A percentile compares a stretch with the other conserved stretches of the same genome.
Conservation (phyloP, 2,888 invertebrate species). For the Gnatocerus cornutus region DNA sequence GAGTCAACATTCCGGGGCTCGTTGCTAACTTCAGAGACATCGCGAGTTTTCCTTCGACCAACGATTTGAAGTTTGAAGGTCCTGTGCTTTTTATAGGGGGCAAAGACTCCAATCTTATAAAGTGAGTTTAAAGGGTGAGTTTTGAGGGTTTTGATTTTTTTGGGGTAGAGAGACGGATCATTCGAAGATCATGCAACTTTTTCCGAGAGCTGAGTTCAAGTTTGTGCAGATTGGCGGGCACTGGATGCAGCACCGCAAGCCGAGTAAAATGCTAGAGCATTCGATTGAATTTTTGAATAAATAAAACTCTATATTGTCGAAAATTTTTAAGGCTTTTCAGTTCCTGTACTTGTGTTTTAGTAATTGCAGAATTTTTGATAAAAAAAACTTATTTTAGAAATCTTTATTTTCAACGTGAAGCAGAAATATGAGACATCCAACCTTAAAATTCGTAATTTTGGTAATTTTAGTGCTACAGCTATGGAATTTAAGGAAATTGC, state of each 20-base stretch:
- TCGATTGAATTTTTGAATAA: slow-evolving; percentile 77
- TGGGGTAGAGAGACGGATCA: slow-evolving; percentile 73
- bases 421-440: too few relatives aligned
- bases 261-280: slow-evolving; percentile 81
- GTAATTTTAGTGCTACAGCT: too few relatives aligned
- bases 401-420: too few relatives aligned
- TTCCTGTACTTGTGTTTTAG: too few relatives aligned
- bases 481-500: too few relatives aligned
- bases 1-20: slow-evolving; percentile 85
- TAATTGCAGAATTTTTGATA: too few relatives aligned
- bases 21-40: slow-evolving; percentile 79
- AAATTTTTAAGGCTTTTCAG: too few relatives aligned
- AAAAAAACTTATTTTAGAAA: too few relatives aligned
- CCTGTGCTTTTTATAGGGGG: slow-evolving; percentile 91
- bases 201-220: slow-evolving; percentile 81
- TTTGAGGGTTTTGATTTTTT: slow-evolving; percentile 16
- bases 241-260: slow-evolving; percentile 95
- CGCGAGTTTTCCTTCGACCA: slow-evolving; percentile 76
- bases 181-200: slow-evolving; percentile 78
- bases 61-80: slow-evolving; percentile 69
- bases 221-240: slow-evolving; percentile 82
- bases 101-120: slow-evolving; percentile 86
- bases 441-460: too few relatives aligned
- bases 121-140: slow-evolving; percentile 70
- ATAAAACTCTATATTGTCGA: too few relatives aligned